Conservation (phyloP, 2,888 invertebrate genomes). For the Troilus luridus region DNA sequence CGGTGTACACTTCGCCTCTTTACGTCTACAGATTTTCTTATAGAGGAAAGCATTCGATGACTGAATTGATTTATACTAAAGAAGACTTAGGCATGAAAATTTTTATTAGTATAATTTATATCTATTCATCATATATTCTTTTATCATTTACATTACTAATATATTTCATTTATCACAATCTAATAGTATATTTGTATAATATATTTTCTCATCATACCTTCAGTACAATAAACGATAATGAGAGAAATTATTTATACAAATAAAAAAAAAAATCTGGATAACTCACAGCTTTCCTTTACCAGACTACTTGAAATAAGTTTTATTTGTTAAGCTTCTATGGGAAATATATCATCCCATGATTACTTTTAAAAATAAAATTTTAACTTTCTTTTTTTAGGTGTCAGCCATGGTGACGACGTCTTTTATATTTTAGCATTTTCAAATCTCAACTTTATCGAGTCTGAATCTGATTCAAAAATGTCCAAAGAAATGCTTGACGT, state of each 20-base stretch:
- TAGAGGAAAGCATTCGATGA: constrained; percentile 41
- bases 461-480: background rate
- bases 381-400: constrained; percentile 63
- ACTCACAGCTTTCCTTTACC: too few relatives aligned
- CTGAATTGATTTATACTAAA: constrained; percentile 13
- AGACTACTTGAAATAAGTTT: too few relatives aligned
- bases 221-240: too few relatives aligned
- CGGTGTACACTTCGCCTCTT: constrained; percentile 51
- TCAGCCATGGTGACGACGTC: constrained; percentile 66
- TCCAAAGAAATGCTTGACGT: constrained; percentile 56
- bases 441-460: constrained; percentile 66
- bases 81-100: constrained; percentile 43
- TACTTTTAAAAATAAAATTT: background rate
- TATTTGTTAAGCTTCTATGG: too few relatives aligned
- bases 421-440: constrained; percentile 64
- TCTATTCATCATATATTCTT: too few relatives aligned
- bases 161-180: too few relatives aligned
- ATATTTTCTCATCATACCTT: too few relatives aligned
- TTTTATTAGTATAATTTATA: background rate
- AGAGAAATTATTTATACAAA: too few relatives aligned
- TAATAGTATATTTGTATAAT: too few relatives aligned
- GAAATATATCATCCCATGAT: too few relatives aligned
- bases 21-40: constrained; percentile 57
- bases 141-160: too few relatives aligned
- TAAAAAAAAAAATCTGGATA: too few relatives aligned